A percentile compares a stretch with the other conserved stretches of the same genome.
Evolutionary conservation across 2,888 invertebrate species (phyloP).

Genomic region (Ganaspis brasiliensis): DNA sequence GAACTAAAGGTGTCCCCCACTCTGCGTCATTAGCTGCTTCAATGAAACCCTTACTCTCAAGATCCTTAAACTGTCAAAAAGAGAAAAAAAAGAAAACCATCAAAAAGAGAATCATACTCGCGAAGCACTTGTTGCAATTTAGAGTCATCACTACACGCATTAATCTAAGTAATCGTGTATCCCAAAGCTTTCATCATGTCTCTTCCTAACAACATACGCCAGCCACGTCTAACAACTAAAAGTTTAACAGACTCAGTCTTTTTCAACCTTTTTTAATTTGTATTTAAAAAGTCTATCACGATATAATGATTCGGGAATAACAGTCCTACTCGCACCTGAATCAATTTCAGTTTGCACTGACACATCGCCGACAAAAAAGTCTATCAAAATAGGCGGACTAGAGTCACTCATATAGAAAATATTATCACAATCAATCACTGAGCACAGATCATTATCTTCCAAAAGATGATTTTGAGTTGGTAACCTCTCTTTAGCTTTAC

Average conservation of each 20-base stretch:
- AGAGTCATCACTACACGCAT: no score
- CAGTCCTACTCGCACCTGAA: conserved; percentile 65
- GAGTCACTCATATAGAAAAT: no score
- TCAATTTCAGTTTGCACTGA: conserved; percentile 63
- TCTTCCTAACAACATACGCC: conserved; percentile 51
- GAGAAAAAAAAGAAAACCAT: no score
- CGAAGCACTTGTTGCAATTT: neutral
- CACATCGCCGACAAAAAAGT: conserved; percentile 60
- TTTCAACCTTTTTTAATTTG: conserved; percentile 25
- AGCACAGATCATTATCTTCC: neutral
- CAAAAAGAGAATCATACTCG: no score
- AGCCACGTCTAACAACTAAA: conserved; percentile 51
- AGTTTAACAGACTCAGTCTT: no score
- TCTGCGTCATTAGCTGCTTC: no score
- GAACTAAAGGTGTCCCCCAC: conserved; percentile 53
- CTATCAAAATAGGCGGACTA: conserved; percentile 37
- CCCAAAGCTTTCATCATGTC: conserved; percentile 55
- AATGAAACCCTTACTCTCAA: no score
- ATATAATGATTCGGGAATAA: conserved; percentile 48
- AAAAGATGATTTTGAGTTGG: conserved; percentile 14
- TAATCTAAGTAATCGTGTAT: no score
- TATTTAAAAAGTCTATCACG: conserved; percentile 8
- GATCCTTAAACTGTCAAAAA: no score
- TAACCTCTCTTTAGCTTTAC: conserved; percentile 36
- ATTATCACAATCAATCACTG: conserved; percentile 38